phyloP scores from a whole-genome alignment of 2,113 vertebrate species.

The Myodes glareolus region DNA sequence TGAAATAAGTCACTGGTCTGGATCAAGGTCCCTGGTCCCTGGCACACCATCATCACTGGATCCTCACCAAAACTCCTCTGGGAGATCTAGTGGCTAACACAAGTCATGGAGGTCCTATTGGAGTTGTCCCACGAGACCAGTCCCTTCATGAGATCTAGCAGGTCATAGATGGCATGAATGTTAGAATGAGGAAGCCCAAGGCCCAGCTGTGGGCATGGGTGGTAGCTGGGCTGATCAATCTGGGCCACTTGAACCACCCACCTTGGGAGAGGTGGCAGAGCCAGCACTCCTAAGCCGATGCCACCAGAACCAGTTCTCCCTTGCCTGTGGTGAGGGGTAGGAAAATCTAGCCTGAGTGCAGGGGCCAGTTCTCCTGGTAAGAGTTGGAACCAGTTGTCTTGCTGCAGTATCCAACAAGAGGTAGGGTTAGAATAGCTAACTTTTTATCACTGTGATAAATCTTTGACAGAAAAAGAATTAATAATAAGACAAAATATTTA shows the following conservation, averaged over 20 bases:
- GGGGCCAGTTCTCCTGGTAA: background rate
- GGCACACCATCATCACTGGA: background rate
- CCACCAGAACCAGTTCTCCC: background rate
- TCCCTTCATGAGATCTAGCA: background rate
- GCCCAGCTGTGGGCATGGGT: background rate
- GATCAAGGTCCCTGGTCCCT: background rate
- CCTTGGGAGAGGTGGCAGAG: background rate
- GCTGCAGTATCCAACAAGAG: background rate
- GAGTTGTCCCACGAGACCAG: background rate
- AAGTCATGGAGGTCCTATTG: background rate
- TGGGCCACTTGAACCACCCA: background rate
- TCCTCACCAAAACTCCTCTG: background rate
- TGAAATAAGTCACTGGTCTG: background rate
- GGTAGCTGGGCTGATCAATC: background rate
- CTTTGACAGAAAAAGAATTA: background rate
- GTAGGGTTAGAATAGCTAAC: background rate
- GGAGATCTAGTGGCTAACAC: background rate
- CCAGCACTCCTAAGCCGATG: background rate
- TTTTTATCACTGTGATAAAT: background rate
- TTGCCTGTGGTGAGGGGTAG: background rate
- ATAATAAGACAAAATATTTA: background rate
- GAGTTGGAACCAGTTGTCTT: background rate
- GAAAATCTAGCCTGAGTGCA: background rate
- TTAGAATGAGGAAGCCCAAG: background rate
- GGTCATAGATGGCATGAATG: background rate